Evolutionary conservation across 2,797 vertebrate genomes (phyloP), one percentile per base, ranked within the genome.

Genomic region (Vultur gryphus): DNA sequence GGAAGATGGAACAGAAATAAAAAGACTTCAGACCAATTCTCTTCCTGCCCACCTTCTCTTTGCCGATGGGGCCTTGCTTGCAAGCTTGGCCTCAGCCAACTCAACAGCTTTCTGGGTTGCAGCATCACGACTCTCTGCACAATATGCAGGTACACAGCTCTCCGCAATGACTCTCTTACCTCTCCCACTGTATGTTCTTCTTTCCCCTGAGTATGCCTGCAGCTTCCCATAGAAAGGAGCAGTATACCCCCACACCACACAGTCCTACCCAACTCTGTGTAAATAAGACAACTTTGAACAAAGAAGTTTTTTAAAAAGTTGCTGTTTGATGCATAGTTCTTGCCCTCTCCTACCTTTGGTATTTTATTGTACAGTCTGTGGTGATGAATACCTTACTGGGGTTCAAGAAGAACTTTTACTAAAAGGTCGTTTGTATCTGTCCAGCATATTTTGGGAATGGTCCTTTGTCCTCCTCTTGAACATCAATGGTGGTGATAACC

Each of bases 401-500:
- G 52, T 48, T 71, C 57, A 44, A 31, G 14, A 35, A 75, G 64
- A 59, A 44, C 26, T 31, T 76, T 21, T n/a, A 19, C 21, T 37
- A 28, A 70, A 18, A 77, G 11, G 17, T 61, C 46, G 13, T 48
- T 41, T 39, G 46, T 81, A 98, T 97, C 98, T 98, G 95, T 21
- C 97, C 98, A 49, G 82, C 90, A 2, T 93, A 11, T 90, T 95
- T 97, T 55, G 98, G 98, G 72, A 96, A 99, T 9, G 98, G 98
- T 20, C 98, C 98, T 3, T 43, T 12, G 15, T 98, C 97, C 71
- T 99, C 99, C 85, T 99, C 99, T 29, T 80, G 28, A 25, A 99
- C 0, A 25, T 98, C 97, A 80, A 99, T 96, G 5, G 98, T 98
- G n/a, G 98, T 98, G 82, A 99, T 90, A 62, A 99, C 82, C 99